phyloP scores from a whole-genome alignment of 2,113 vertebrate species.

The Pterocles burchelli region DNA sequence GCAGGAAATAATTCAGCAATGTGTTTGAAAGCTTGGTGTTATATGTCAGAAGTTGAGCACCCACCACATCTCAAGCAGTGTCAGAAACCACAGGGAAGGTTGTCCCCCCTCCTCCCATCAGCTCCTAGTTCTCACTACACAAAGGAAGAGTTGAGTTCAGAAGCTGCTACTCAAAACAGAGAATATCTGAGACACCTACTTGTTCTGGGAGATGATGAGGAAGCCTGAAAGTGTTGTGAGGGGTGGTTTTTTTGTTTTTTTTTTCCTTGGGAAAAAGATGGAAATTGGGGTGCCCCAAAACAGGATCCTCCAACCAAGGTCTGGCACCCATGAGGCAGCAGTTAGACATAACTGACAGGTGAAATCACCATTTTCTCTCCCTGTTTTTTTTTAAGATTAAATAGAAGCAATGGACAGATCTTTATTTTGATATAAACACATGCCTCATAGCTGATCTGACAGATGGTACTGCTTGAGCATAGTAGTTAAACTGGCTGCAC shows the following conservation, averaged over 20 bases:
- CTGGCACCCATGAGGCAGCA: not conserved
- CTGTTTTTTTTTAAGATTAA: not conserved
- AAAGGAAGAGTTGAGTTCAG: not conserved
- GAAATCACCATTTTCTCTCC: not conserved
- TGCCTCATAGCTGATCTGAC: not conserved
- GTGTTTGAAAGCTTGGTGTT: not conserved
- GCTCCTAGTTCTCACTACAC: not conserved
- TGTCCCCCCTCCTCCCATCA: not conserved
- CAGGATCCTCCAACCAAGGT: not conserved
- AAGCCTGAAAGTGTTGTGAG: not conserved
- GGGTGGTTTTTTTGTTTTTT: no score
- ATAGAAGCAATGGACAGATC: not conserved
- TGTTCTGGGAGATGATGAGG: not conserved
- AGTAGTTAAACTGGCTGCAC: not conserved
- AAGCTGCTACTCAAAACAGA: not conserved
- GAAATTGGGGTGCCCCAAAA: not conserved
- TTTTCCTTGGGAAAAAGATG: not conserved
- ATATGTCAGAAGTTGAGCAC: not conserved
- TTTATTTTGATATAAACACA: constrained; percentile 6
- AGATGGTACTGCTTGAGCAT: constrained; percentile 25
- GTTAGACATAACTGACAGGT: not conserved
- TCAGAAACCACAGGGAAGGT: not conserved
- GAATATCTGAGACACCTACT: accelerated
- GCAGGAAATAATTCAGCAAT: not conserved
- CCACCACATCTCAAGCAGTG: not conserved